Evolutionary conservation across 2,888 invertebrate genomes (phyloP), one percentile per base, ranked within the genome.

Genomic region (Drosophila anceps): DNA sequence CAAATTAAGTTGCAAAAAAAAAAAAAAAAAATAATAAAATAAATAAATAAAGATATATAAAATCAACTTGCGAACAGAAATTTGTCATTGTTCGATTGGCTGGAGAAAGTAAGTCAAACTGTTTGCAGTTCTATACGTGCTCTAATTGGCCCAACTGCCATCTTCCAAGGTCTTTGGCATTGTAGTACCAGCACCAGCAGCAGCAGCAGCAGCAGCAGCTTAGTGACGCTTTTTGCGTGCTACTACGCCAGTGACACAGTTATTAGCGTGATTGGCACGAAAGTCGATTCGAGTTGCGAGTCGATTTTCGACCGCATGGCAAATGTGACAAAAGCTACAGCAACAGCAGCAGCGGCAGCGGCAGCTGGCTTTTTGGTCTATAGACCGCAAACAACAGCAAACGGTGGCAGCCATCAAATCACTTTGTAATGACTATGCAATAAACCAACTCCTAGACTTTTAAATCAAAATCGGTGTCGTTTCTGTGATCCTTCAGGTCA

Each of bases 221-320:
- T 86, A 90, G 79, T 76, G 58, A 84, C 76, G 86, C 86, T 75
- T 62, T 44, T 50, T 29, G 39, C 69, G 79, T 82, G 82, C 82
- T 29, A 82, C 71, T 84, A 82, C 76, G 66, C 85, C 71, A 90
- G 85, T 86, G 88, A 90, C 86, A 86, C 75, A 86, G 89, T 83
- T 90, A 90, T 90, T 90, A 81, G 63, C 82, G 69, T 86, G 85
- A 90, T 90, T 86, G 86, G 86, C 86, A 85, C 72, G 69, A 83
- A 88, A 80, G 69, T 80, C 51, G 64, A 68, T 73, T 73, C 63
- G 82, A 24, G 58, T 57, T 75, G 65, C 44, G 55, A 73, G 60
- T 73, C 31, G 33, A 31, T 50, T 50, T 31, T 50, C 24, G 82
- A 80, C 86, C 85, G 66, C 82, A 87, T 65, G 62, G 33, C 69